Evolutionary conservation across 2,888 invertebrate genomes (phyloP).

Genomic region (Clostera curtula): DNA sequence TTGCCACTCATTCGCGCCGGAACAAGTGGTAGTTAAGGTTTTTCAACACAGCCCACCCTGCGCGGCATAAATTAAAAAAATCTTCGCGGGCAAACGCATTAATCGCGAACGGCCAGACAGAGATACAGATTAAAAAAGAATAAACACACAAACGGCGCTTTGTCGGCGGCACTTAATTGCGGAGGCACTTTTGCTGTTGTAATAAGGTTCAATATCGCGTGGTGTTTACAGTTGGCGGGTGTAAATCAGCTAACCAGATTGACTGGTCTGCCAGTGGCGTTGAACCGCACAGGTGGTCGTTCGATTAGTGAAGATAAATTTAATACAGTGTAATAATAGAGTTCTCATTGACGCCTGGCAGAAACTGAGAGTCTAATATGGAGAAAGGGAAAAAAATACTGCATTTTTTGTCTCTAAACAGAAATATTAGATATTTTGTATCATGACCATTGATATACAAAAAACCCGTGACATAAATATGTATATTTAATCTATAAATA

Average conservation of each 20-base stretch:
- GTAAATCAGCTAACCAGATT: slow-evolving; percentile 62
- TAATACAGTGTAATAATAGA: slow-evolving; percentile 64
- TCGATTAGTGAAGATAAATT: slow-evolving; percentile 67
- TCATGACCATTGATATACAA: no score
- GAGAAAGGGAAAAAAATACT: neutral
- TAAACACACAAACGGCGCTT: slow-evolving; percentile 54
- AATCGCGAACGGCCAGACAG: slow-evolving; percentile 49
- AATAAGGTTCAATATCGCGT: slow-evolving; percentile 49
- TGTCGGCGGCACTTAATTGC: slow-evolving; percentile 43
- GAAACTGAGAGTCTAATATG: slow-evolving; percentile 35
- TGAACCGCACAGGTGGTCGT: slow-evolving; percentile 69
- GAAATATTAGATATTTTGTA: no score
- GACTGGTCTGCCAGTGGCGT: slow-evolving; percentile 64
- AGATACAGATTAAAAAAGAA: slow-evolving; percentile 57
- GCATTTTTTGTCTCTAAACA: no score
- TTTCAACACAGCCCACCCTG: slow-evolving; percentile 35
- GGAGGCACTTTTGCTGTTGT: slow-evolving; percentile 29
- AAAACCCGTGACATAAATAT: no score
- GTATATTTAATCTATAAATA: no score
- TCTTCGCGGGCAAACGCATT: slow-evolving; percentile 42
- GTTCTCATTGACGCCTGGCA: slow-evolving; percentile 37
- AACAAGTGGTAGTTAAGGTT: slow-evolving; percentile 1
- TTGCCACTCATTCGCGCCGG: neutral
- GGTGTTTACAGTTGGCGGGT: slow-evolving; percentile 42
- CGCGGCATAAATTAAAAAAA: slow-evolving; percentile 29